These are phyloP conservation scores for Anticlea derivata DNA, from an alignment of 2,888 invertebrate genomes.

Conservation along the genomic window DNA sequence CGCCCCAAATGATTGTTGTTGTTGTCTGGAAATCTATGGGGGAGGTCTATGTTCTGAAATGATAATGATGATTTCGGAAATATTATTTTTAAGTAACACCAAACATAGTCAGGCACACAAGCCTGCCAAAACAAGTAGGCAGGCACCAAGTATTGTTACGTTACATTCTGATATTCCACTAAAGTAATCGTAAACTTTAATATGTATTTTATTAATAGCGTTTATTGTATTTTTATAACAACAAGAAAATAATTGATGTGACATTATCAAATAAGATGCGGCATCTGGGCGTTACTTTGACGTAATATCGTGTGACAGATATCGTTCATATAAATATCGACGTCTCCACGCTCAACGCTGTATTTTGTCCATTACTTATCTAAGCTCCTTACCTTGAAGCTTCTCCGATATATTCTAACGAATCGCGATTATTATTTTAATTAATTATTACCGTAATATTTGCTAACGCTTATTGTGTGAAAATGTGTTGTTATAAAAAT, in stretches of 20 bases:
- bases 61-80: no score
- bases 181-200: no score
- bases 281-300: conserved; percentile 81
- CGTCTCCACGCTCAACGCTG: conserved; percentile 64
- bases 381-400: conserved; percentile 80
- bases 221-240: conserved; percentile 55
- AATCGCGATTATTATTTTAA: conserved; percentile 54
- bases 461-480: conserved; percentile 37
- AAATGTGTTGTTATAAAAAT: conserved; percentile 78
- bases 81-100: no score
- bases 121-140: no score
- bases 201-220: no score
- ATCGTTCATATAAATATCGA: conserved; percentile 79
- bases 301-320: conserved; percentile 78
- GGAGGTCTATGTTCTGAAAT: no score
- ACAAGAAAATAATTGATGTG: conserved; percentile 62
- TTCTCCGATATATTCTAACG: conserved; percentile 61
- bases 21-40: no score
- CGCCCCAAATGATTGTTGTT: no score
- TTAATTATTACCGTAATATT: conserved; percentile 32
- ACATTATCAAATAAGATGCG: conserved; percentile 70
- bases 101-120: no score
- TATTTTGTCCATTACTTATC: conserved; percentile 79
- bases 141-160: no score
- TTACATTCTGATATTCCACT: no score